phyloP scores from a whole-genome alignment of 2,113 vertebrate species.

The Vulpes lagopus region DNA sequence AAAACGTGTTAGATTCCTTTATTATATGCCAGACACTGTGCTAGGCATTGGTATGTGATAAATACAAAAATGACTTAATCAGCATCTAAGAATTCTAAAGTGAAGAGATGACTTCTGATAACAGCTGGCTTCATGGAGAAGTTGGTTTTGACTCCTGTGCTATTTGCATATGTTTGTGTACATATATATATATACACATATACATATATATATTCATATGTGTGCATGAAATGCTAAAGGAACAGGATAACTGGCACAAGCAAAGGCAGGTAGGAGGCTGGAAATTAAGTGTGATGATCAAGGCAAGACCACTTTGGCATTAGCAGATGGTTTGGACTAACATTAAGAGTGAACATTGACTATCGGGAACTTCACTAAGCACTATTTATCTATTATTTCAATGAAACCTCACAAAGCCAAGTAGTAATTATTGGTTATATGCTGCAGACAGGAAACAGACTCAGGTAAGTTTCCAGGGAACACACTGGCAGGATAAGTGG shows the following conservation, averaged over 20 bases:
- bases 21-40: background rate
- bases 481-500: background rate
- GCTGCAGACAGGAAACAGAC: background rate
- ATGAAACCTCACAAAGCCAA: background rate
- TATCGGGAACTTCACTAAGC: background rate
- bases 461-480: background rate
- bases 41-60: background rate
- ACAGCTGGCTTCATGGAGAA: background rate
- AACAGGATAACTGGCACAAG: background rate
- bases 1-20: background rate
- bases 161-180: background rate
- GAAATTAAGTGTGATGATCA: background rate
- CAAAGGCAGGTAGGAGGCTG: background rate
- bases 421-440: background rate
- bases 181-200: background rate
- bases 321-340: background rate
- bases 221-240: background rate
- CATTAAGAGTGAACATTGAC: background rate
- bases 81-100: constrained; percentile 13
- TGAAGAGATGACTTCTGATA: background rate
- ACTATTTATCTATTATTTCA: background rate
- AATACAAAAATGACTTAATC: background rate
- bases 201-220: background rate
- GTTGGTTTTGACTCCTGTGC: background rate
- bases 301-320: background rate